A percentile compares a stretch with the other conserved stretches of the same genome.
Conservation (phyloP, 2,797 vertebrate genomes). For the Sebastes paucispinis region DNA sequence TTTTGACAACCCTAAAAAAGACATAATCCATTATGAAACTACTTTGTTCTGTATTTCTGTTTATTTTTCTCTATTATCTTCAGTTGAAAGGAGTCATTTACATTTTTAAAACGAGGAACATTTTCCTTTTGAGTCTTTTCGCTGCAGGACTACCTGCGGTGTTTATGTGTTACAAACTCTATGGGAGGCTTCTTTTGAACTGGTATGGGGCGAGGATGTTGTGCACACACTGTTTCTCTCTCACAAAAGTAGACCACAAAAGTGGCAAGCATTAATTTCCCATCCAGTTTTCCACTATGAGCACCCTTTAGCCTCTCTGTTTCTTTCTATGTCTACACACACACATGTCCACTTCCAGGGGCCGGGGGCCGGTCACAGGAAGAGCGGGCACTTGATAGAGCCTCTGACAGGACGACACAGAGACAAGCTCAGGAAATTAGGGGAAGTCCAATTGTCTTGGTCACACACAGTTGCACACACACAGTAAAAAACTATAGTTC, state of each 20-base stretch:
- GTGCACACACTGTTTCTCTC: neutral
- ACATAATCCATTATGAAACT: neutral
- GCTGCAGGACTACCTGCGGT: slow-evolving; percentile 9
- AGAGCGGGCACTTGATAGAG: slow-evolving; percentile 35
- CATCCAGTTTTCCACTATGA: neutral
- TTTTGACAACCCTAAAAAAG: neutral
- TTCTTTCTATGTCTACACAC: neutral
- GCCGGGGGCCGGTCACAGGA: slow-evolving; percentile 56
- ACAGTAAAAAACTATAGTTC: neutral
- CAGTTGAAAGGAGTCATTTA: neutral
- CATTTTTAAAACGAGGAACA: neutral
- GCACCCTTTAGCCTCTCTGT: neutral
- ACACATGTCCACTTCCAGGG: slow-evolving; percentile 14
- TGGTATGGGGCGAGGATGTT: slow-evolving; percentile 3
- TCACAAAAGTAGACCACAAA: neutral
- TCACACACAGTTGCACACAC: neutral
- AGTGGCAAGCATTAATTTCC: neutral
- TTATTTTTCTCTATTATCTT: neutral
- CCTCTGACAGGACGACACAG: slow-evolving; percentile 23
- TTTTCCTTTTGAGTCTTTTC: neutral
- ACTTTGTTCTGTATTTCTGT: neutral
- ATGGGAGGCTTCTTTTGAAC: slow-evolving; percentile 50
- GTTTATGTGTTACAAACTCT: slow-evolving; percentile 30
- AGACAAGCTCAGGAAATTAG: slow-evolving; percentile 35
- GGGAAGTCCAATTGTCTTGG: slow-evolving; percentile 57